These are phyloP conservation scores for Selenia dentaria DNA, from an alignment of 2,888 invertebrate species.

Conservation along the genomic window DNA sequence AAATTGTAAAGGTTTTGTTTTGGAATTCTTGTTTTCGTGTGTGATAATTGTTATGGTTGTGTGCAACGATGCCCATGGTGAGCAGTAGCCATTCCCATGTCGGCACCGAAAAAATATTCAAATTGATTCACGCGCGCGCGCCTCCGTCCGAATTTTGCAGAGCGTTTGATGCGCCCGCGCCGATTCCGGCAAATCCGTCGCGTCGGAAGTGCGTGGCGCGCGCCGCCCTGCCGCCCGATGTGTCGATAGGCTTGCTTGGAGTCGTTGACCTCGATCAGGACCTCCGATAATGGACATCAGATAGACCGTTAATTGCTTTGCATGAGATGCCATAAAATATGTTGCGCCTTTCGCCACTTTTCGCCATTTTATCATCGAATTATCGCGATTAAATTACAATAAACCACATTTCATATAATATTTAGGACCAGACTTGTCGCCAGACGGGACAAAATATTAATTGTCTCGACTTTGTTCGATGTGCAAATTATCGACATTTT, in stretches of 20 bases:
- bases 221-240: constrained; percentile 68
- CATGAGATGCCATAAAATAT: constrained; percentile 47
- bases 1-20: constrained; percentile 61
- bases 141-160: constrained; percentile 80
- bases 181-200: constrained; percentile 85
- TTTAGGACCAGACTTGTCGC: constrained; percentile 1
- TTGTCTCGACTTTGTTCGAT: constrained; percentile 34
- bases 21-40: constrained; percentile 34
- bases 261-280: constrained; percentile 78
- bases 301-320: constrained; percentile 63
- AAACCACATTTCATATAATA: neutral
- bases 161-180: constrained; percentile 82
- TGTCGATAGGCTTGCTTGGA: constrained; percentile 73
- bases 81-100: constrained; percentile 70
- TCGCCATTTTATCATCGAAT: constrained; percentile 1
- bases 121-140: constrained; percentile 81
- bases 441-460: constrained; percentile 31
- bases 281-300: constrained; percentile 66
- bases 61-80: constrained; percentile 44
- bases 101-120: constrained; percentile 78
- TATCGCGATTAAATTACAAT: neutral
- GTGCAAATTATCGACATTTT: constrained; percentile 71
- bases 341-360: neutral
- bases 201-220: constrained; percentile 82
- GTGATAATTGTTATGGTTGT: constrained; percentile 41